Evolutionary conservation across 1,140 invertebrate species (phyloP).

Genomic region (Mactra quadrangularis): DNA sequence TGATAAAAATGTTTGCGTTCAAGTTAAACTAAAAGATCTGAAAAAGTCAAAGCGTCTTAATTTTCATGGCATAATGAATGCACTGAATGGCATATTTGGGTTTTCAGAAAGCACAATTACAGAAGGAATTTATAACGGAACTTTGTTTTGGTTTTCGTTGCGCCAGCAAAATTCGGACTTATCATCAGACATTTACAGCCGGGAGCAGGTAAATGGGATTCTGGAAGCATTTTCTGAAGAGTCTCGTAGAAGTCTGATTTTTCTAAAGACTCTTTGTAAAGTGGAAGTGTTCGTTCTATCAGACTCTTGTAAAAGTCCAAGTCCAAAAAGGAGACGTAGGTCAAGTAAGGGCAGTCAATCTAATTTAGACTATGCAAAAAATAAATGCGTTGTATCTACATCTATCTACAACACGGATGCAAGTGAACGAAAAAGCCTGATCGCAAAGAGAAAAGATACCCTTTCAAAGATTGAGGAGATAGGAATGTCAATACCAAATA

Average conservation of each 20-base stretch:
- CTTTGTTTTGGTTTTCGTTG: slow-evolving; percentile 69
- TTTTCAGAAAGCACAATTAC: slow-evolving; percentile 24
- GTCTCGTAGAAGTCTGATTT: slow-evolving; percentile 46
- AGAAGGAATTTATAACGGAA: slow-evolving; percentile 62
- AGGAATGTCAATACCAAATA: slow-evolving; percentile 6
- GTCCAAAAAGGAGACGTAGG: not conserved
- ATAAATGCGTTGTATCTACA: not conserved
- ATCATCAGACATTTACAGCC: slow-evolving; percentile 29
- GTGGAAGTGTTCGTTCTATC: not conserved
- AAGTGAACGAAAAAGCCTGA: not conserved
- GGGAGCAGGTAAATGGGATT: slow-evolving; percentile 56
- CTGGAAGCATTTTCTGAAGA: slow-evolving; percentile 53
- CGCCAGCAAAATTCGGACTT: slow-evolving; percentile 11
- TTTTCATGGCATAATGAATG: not conserved
- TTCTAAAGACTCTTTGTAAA: slow-evolving; percentile 40
- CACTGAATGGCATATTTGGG: not conserved
- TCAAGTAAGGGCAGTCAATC: no score
- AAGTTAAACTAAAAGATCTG: not conserved
- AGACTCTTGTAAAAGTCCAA: no score
- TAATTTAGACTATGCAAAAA: not conserved
- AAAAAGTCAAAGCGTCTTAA: slow-evolving; percentile 3
- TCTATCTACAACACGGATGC: not conserved
- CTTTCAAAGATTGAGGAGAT: not conserved
- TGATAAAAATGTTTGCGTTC: slow-evolving; percentile 4
- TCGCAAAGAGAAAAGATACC: not conserved